These are phyloP conservation scores for Thalassarche chlororhynchos DNA, from an alignment of 2,113 vertebrate species.

Conservation along the genomic window DNA sequence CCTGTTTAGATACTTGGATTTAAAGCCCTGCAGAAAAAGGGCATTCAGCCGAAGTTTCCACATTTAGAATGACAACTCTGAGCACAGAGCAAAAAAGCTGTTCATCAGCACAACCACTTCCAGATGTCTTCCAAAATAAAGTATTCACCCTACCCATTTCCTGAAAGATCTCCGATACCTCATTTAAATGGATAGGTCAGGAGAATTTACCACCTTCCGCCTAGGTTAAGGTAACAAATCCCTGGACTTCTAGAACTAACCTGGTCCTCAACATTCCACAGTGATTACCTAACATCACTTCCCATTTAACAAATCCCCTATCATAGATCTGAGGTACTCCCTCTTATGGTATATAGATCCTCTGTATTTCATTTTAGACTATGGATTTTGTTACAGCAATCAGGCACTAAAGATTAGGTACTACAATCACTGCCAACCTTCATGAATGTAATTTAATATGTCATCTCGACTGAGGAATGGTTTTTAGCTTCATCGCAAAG, in stretches of 20 bases:
- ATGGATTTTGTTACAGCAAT: not conserved
- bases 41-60: not conserved
- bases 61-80: not conserved
- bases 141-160: not conserved
- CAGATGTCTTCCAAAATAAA: not conserved
- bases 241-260: not conserved
- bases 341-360: fast-evolving
- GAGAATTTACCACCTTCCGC: not conserved
- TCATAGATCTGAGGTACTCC: not conserved
- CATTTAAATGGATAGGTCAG: not conserved
- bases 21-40: not conserved
- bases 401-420: not conserved
- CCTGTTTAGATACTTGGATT: not conserved
- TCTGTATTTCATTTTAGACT: not conserved
- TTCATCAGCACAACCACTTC: not conserved
- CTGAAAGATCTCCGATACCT: not conserved
- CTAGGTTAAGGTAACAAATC: not conserved
- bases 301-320: not conserved
- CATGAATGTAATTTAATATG: not conserved
- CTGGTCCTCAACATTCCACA: not conserved
- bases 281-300: not conserved
- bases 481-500: not conserved
- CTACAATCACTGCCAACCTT: not conserved
- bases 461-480: not conserved
- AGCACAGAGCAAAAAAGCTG: not conserved